Base-by-base conservation (phyloP, 2,113 vertebrate genomes). In the Gnathonemus longibarbis region DNA sequence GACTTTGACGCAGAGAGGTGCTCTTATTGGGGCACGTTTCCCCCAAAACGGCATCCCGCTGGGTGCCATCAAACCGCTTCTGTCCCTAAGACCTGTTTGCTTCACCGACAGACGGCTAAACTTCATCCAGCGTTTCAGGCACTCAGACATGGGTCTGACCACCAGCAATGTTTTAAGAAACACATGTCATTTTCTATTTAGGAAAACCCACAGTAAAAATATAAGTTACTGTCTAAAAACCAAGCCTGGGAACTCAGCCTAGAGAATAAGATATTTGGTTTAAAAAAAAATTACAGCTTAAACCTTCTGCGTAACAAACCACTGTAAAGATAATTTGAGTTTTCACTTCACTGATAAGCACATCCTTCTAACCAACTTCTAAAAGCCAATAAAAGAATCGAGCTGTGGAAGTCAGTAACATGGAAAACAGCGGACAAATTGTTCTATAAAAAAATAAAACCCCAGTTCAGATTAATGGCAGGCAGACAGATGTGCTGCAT, bases 151-250 rank as follows among this genome's bases (percentile, higher is more conserved):
- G 58, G 91, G 90, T 77, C 42, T n/a, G 93, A 91, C 93, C 93
- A 94, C 92, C 92, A 92, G 85, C 93, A 89, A 21, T 50, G 92
- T 84, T 92, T 93, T 92, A 13, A 90, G 92, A 62, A 83, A 17
- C 70, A 89, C 89, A 84, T 92, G 91, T 92, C 91, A 90, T 94
- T 93, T 91, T 93, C 91, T 92, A 93, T 94, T 95, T 93, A 93
- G 93, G 92, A 92, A 92, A 93, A 95, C 83, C 94, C 94, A 27
- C 94, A 94, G 88, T 90, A 74, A 92, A 94, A 95, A 90, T 92
- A 91, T 89, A 90, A 90, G 92, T 93, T 91, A 52, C 88, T 84
- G 91, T 86, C 77, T 90, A 88, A 62, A 49, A 80, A 88, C 74
- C 11, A 80, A 83, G 74, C 70, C 88, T 89, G 88, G 46, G 49